Base-by-base conservation (phyloP, 2,113 vertebrate species). In the Peromyscus californicus region DNA sequence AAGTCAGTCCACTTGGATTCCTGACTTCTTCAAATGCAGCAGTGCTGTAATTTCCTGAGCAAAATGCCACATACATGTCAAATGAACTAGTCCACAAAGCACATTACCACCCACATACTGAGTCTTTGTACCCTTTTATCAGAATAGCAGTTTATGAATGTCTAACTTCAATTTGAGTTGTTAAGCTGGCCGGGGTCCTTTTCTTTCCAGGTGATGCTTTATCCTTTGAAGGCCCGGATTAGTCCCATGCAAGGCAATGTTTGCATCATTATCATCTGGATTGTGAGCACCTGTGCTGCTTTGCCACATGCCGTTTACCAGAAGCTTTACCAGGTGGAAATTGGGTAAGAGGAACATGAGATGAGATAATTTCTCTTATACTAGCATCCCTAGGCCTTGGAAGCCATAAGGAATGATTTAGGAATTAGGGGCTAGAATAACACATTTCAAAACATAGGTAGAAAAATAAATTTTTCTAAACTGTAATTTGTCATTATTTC, bases 271-370 rank as follows among this genome's bases (percentile, higher is more conserved):
- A 67, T 99, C 74, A 99, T 99, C 96, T 99, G 99, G 98, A 98
- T 99, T 48, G 98, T 99, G 98, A 99, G 98, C 82, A 99, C 98
- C 90, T 99, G 99, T 95, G 99, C 99, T 98, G 99, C 99, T 0
- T 97, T 99, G 91, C 98, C 99, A 42, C 99, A 99, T 1, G 98
- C 99, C 24, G 97, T 99, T 89, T 99, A 99, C 79, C 99, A 99
- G 98, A 99, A 99, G 51, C 90, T 99, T 88, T 95, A 98, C 29
- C 98, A 96, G 61, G 98, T 99, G 97, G 98, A 98, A 61, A 98
- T 98, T 2, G 98, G 99, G 99, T 99, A 98, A 99, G 98, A 42
- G 0, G 0, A 86, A 92, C 65, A 48, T 67, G 33, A 39, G 3
- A 39, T 91, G 15, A 51, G 3, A 65, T 91, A 26, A 29, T 24